A percentile compares a stretch with the other conserved stretches of the same genome.
Conservation (phyloP, 2,113 vertebrate species). For the Oreotragus oreotragus region DNA sequence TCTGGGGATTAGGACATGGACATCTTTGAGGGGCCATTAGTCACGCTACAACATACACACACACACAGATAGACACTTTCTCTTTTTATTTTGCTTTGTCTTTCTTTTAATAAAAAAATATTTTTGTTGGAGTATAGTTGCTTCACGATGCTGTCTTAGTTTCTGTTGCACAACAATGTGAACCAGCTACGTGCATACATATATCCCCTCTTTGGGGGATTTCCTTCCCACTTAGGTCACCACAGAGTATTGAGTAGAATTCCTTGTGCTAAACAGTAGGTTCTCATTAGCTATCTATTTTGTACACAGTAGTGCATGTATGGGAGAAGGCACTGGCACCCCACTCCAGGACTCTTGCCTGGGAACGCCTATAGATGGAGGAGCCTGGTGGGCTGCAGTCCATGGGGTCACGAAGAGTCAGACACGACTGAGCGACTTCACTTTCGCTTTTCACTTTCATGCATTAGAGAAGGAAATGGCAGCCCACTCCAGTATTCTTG, state of each 20-base stretch:
- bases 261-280: background rate
- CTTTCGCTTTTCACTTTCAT: too few relatives aligned
- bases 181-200: background rate
- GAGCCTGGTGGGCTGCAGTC: too few relatives aligned
- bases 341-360: too few relatives aligned
- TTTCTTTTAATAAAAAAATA: background rate
- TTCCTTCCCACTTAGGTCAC: background rate
- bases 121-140: background rate
- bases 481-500: too few relatives aligned
- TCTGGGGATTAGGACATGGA: too few relatives aligned
- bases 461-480: too few relatives aligned
- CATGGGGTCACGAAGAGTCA: too few relatives aligned
- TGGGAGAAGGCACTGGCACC: background rate
- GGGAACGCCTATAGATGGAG: too few relatives aligned
- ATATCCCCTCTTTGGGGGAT: background rate
- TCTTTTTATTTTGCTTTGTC: background rate
- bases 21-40: too few relatives aligned
- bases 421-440: too few relatives aligned
- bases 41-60: background rate
- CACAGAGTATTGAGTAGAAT: background rate
- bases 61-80: background rate
- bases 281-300: background rate
- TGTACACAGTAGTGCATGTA: background rate
- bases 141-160: background rate
- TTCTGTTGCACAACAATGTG: background rate